A percentile compares a stretch with the other conserved stretches of the same genome.
These are phyloP conservation scores for Delphinapterus leucas DNA, from an alignment of 2,113 vertebrate species.

Conservation along the genomic window DNA sequence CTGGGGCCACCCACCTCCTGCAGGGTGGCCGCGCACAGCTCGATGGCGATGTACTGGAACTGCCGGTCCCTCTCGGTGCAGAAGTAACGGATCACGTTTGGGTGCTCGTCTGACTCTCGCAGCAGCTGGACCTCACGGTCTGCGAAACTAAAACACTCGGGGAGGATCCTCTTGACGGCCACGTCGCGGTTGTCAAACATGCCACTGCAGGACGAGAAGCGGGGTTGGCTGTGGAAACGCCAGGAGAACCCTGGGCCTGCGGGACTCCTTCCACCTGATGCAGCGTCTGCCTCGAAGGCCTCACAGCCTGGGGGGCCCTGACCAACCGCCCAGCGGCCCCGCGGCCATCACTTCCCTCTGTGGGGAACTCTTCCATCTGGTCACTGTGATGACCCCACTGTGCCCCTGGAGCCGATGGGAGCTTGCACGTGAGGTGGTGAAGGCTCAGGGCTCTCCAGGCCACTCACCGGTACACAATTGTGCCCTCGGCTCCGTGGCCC, in stretches of 20 bases:
- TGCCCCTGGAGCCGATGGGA: not conserved
- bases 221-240: accelerated
- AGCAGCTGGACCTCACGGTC: slow-evolving; percentile 96
- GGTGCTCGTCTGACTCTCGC: slow-evolving; percentile 96
- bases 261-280: not conserved
- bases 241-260: accelerated
- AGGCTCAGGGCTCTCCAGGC: not conserved
- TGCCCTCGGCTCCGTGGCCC: slow-evolving; percentile 97
- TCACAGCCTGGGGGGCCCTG: not conserved
- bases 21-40: slow-evolving; percentile 93
- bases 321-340: not conserved
- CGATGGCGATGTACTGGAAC: slow-evolving; percentile 99
- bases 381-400: not conserved
- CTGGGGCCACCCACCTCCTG: slow-evolving; percentile 87
- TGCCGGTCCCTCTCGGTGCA: slow-evolving; percentile 96
- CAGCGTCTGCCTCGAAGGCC: not conserved
- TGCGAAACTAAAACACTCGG: slow-evolving; percentile 97
- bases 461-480: slow-evolving; percentile 96
- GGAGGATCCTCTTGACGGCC: slow-evolving; percentile 97
- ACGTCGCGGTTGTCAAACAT: slow-evolving; percentile 94
- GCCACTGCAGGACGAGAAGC: slow-evolving; percentile 83
- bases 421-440: accelerated
- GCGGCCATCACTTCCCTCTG: accelerated
- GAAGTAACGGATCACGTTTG: slow-evolving; percentile 98
- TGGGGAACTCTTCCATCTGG: not conserved